A percentile compares a stretch with the other conserved stretches of the same genome.
Evolutionary conservation across 2,797 vertebrate genomes (phyloP).

Genomic region (Ctenopoma kingsleyae): DNA sequence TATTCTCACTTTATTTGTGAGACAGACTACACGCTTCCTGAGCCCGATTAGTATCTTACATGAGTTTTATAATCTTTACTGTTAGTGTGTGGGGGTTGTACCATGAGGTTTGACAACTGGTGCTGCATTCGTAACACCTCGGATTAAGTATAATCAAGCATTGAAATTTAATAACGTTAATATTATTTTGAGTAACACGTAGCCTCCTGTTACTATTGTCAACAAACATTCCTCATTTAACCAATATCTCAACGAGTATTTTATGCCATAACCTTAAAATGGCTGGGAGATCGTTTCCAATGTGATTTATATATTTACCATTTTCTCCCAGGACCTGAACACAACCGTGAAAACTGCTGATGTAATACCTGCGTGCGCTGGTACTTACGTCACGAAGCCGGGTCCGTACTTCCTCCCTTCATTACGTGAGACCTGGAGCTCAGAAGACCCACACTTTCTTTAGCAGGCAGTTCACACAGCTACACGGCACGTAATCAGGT

Average conservation of each 20-base stretch:
- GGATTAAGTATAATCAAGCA: not conserved
- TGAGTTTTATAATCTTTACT: not conserved
- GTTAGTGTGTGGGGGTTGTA: too few relatives aligned
- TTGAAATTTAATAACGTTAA: rapidly evolving
- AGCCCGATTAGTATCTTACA: rapidly evolving
- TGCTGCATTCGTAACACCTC: constrained; percentile 3
- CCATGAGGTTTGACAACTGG: not conserved
- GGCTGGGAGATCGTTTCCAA: not conserved
- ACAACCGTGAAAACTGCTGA: not conserved
- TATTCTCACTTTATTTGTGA: not conserved
- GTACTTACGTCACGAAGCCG: constrained; percentile 33
- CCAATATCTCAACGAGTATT: not conserved
- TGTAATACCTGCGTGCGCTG: constrained; percentile 3
- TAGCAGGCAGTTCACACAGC: rapidly evolving
- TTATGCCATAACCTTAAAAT: not conserved
- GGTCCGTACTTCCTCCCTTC: constrained; percentile 29
- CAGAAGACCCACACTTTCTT: not conserved
- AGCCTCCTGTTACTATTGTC: not conserved
- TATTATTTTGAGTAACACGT: not conserved
- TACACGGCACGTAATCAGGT: constrained; percentile 23
- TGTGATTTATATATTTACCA: rapidly evolving
- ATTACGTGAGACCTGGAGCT: not conserved
- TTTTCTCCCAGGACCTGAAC: not conserved
- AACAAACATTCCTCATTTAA: too few relatives aligned
- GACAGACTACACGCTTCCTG: not conserved